Conservation (phyloP, 2,888 invertebrate species). For the Acronicta aceris region DNA sequence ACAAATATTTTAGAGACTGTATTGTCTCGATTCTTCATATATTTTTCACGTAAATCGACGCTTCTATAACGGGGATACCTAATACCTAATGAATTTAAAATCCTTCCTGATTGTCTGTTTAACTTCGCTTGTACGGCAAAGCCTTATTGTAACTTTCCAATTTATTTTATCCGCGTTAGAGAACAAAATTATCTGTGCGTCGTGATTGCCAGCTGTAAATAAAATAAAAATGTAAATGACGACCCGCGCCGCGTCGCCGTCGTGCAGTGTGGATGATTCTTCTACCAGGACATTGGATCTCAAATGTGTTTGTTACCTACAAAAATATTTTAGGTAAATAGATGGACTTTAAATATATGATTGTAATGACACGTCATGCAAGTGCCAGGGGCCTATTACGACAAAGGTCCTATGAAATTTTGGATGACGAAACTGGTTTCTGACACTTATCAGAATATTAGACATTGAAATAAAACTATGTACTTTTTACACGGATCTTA, state of each 20-base stretch:
- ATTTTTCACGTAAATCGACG: conserved; percentile 36
- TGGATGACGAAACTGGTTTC: too few species aligned
- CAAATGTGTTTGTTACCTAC: conserved; percentile 38
- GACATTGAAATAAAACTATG: too few species aligned
- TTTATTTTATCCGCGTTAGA: conserved; percentile 57
- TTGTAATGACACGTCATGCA: too few species aligned
- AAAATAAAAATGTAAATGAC: conserved; percentile 71
- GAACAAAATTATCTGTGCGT: conserved; percentile 58
- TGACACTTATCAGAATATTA: too few species aligned
- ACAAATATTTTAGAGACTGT: background rate
- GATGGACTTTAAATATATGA: too few species aligned
- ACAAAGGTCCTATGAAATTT: too few species aligned
- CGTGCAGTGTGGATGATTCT: conserved; percentile 57
- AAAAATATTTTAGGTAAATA: too few species aligned
- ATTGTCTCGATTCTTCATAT: conserved; percentile 19
- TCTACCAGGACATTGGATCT: conserved; percentile 50
- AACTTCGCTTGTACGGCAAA: conserved; percentile 45
- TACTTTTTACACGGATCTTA: too few species aligned
- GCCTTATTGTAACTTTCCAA: conserved; percentile 58
- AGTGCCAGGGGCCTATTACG: too few species aligned
- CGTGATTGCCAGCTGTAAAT: conserved; percentile 64
- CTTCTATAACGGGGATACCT: conserved; percentile 23
- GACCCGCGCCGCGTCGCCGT: conserved; percentile 43
- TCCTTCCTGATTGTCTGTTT: conserved; percentile 49
- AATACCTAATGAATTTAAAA: conserved; percentile 52